Evolutionary conservation across 2,113 vertebrate species (phyloP), one percentile per base, ranked within the genome.

Genomic region (Proteles cristata): DNA sequence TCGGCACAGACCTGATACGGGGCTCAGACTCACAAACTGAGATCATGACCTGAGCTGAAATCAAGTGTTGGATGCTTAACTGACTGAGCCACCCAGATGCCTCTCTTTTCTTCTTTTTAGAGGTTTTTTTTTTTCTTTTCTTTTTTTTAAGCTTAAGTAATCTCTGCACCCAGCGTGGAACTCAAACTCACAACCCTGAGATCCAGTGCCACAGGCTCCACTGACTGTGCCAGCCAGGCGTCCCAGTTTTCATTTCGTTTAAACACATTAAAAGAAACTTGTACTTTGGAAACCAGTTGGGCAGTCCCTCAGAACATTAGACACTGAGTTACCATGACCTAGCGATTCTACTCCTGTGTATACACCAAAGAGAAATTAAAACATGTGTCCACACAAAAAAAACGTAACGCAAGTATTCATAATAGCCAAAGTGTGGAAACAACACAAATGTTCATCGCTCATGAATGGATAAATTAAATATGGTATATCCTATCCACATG

Each of bases 221-320:
- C 43, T 7, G 7, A 74, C 25, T 76, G 39, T 28, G 25, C 73
- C 43, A 9, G 25, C 7, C 43, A 28, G 14, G 73, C 0, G 14
- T 14, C 11, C 73, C 73, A 76, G 73, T 48, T 76, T 95, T 82
- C 77, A 14, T 71, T 93, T 89, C 45, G 92, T 89, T 90, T 90
- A 68, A 88, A 61, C 31, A 76, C 31, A 45, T 66, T 95, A 85
- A 6, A 2, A 4, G 68, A 69, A 95, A 88, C n/a, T 39, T 92
- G 6, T 88, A 76, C 81, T 96, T 91, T 84, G 58, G 73, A 86
- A 97, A 96, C 76, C 14, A 83, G 28, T 94, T 84, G 93, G 58
- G 11, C 45, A 82, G 28, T 88, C 96, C 31, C 74, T 96, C 55
- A 88, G 96, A 88, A 63, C 90, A 77, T 45, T 90, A 85, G 92